Evolutionary conservation across 2,888 invertebrate species (phyloP).

Genomic region (Alentia gelatinosa): DNA sequence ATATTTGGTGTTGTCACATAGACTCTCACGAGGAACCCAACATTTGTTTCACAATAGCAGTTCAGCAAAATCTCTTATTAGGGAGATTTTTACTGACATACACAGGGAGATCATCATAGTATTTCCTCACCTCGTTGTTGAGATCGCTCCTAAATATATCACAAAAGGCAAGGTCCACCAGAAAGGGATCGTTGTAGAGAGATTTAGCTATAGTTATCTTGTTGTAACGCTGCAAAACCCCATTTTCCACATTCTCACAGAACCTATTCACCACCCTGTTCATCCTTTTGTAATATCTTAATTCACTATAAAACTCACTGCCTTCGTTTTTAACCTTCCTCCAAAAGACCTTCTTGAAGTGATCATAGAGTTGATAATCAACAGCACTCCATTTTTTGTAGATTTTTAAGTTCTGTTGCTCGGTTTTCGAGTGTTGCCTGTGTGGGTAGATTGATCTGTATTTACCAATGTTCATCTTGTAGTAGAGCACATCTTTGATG

Average conservation of each 20-base stretch:
- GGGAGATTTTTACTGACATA: too few relatives aligned
- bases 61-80: too few relatives aligned
- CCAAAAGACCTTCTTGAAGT: conserved; percentile 77
- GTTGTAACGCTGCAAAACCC: neutral
- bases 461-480: conserved; percentile 67
- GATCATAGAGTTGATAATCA: conserved; percentile 75
- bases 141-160: conserved; percentile 4
- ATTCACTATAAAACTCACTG: conserved; percentile 67
- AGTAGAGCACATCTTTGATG: conserved; percentile 76
- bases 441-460: conserved; percentile 59
- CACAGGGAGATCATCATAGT: conserved; percentile 52
- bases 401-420: conserved; percentile 66
- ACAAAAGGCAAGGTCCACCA: conserved; percentile 37
- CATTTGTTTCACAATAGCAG: too few relatives aligned
- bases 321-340: conserved; percentile 67
- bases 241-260: conserved; percentile 8
- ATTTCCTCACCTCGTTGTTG: conserved; percentile 24
- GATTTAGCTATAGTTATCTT: conserved; percentile 53
- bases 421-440: conserved; percentile 49
- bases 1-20: too few relatives aligned
- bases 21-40: too few relatives aligned
- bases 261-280: conserved; percentile 36
- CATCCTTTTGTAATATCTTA: conserved; percentile 51
- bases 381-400: conserved; percentile 73
- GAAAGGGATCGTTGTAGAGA: conserved; percentile 16